These are phyloP conservation scores for Nibea albiflora DNA, from an alignment of 2,113 vertebrate genomes.

Conservation along the genomic window DNA sequence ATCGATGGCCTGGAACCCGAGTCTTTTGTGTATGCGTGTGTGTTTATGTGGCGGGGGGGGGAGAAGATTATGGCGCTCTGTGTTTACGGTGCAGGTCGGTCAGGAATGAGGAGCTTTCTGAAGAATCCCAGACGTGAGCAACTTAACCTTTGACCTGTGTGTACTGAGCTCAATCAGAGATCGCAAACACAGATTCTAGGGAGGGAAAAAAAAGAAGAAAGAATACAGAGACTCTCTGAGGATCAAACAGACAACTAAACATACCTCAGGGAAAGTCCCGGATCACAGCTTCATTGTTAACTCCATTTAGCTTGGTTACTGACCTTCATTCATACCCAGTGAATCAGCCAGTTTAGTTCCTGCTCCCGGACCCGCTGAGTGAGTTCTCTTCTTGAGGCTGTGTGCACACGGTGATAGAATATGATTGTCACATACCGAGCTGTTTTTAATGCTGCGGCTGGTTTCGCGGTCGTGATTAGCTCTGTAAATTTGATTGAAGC, in stretches of 20 bases:
- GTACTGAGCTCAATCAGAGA: constrained; percentile 59
- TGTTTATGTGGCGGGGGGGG: constrained; percentile 57
- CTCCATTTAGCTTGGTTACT: constrained; percentile 1
- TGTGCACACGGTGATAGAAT: constrained; percentile 32
- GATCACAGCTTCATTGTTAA: constrained; percentile 10
- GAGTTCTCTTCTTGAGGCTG: constrained; percentile 34
- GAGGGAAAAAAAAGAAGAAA: constrained; percentile 4
- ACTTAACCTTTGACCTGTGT: constrained; percentile 73
- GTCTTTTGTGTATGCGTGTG: constrained; percentile 59
- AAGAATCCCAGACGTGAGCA: constrained; percentile 70
- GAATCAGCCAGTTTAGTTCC: constrained; percentile 25
- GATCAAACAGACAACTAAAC: constrained; percentile 40
- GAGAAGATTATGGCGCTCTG: constrained; percentile 46
- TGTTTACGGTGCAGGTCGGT: constrained; percentile 55
- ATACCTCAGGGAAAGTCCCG: constrained; percentile 32
- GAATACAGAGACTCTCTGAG: constrained; percentile 24
- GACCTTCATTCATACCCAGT: constrained; percentile 24
- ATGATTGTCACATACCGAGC: constrained; percentile 38
- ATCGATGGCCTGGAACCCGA: constrained; percentile 79
- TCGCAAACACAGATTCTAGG: constrained; percentile 59
- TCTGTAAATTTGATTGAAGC: constrained; percentile 31
- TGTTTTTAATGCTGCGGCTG: constrained; percentile 30
- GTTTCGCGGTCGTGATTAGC: constrained; percentile 33
- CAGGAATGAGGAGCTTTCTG: constrained; percentile 63
- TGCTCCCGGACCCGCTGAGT: constrained; percentile 6